Evolutionary conservation across 2,113 vertebrate genomes (phyloP), one percentile per base, ranked within the genome.

Genomic region (Haliaeetus leucogaster): DNA sequence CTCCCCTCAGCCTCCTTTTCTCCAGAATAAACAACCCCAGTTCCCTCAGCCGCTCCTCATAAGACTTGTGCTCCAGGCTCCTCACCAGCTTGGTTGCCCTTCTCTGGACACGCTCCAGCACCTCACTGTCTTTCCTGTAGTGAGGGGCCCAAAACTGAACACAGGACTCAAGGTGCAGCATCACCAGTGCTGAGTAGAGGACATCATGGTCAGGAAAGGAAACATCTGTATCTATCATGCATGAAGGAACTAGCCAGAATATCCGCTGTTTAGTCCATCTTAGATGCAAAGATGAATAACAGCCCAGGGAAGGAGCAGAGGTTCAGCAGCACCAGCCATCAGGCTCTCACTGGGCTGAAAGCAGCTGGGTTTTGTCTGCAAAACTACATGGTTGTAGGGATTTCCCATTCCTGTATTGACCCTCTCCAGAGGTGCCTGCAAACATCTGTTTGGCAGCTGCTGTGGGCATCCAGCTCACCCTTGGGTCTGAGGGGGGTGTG

Each of bases 161-260:
- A 27, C 26, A 53, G 52, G 6, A 29, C 3, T 53, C 6, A 1
- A 29, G 52, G 52, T 17, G 52, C 17, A 7, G 43, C 43, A 17
- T 45, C 43, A 45, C 18, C 43, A 45, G 43, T 45, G 43, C 43
- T 45, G 43, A 45, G 43, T 55, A 30, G 27, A 55, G 53, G 53
- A 30, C 29, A 30, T 27, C 42, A 6, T 26, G 45, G 43, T 18
- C 9, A n/a, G 42, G 38, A 78, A 74, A 71, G 50, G 43, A 77
- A 80, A 38, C 0, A 0, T 21, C n/a, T 80, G 3, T 30, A 34
- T 50, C 34, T 42, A 3, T 25, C 16, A 43, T 4, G 5, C 10
- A 26, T 2, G 0, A 56, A 77, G 22, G 29, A 90, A 36, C 9
- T 8, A 82, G 22, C 6, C 42, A 92, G 66, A 55, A 59, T 30